Conservation (phyloP, 2,888 invertebrate species). For the Orgyia antiqua region DNA sequence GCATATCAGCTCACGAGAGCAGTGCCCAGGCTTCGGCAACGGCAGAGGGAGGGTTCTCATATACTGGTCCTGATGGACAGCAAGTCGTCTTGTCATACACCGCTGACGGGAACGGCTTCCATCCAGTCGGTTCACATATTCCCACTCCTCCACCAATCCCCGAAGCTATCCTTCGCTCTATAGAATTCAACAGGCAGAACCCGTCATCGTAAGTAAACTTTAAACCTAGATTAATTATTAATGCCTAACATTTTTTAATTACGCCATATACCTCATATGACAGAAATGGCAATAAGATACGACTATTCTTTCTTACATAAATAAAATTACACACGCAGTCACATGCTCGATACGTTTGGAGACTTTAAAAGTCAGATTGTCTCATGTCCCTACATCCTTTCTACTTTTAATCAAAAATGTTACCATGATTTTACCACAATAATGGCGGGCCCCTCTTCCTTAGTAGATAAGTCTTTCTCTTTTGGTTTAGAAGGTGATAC, state of each 20-base stretch:
- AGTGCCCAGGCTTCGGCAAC: constrained; percentile 69
- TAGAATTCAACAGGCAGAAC: constrained; percentile 54
- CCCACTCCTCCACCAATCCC: constrained; percentile 79
- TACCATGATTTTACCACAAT: no score
- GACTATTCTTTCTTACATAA: not conserved
- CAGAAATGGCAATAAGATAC: not conserved
- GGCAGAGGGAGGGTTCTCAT: constrained; percentile 81
- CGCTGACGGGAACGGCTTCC: constrained; percentile 84
- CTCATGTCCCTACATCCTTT: no score
- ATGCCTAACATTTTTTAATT: no score
- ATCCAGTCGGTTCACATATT: constrained; percentile 76
- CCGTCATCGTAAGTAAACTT: constrained; percentile 52
- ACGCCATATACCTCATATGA: no score
- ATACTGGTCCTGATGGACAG: constrained; percentile 81
- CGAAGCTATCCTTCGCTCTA: constrained; percentile 70
- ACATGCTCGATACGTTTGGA: no score
- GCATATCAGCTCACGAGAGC: constrained; percentile 76
- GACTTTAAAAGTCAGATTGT: no score
- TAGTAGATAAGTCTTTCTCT: no score
- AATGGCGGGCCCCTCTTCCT: no score
- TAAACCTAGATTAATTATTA: no score
- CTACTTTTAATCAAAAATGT: no score
- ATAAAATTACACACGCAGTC: no score
- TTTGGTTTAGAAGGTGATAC: no score
- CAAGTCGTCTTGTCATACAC: constrained; percentile 79